phyloP scores from a whole-genome alignment of 2,888 invertebrate genomes.

The Microplitis manilae region DNA sequence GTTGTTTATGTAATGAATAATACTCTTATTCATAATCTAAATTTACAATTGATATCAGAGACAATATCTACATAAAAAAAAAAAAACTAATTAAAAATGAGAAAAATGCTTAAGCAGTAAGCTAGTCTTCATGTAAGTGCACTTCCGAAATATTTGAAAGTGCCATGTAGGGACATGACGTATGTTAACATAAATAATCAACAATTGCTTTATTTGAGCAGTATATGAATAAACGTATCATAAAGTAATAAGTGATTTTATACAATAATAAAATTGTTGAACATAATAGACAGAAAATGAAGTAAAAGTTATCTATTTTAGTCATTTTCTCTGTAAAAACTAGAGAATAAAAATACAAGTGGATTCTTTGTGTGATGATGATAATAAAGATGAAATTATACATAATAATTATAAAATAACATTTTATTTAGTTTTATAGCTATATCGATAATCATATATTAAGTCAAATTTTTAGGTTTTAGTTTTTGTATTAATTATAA shows the following conservation, averaged over 20 bases:
- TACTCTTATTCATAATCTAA: background rate
- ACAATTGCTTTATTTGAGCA: no score
- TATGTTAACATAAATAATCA: background rate
- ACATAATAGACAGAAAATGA: background rate
- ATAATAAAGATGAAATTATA: background rate
- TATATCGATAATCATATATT: background rate
- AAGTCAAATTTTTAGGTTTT: background rate
- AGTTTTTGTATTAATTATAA: background rate
- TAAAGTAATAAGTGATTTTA: background rate
- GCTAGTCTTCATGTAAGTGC: constrained; percentile 42
- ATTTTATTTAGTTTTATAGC: background rate
- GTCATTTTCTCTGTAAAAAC: constrained; percentile 1
- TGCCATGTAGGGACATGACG: constrained; percentile 36
- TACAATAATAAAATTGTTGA: background rate
- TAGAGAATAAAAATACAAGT: background rate
- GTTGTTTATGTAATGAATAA: background rate
- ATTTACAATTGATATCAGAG: background rate
- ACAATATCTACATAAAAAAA: background rate
- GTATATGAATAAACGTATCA: background rate
- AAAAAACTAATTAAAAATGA: background rate
- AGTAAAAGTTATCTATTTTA: constrained; percentile 1
- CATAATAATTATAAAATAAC: background rate
- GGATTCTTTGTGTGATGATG: background rate
- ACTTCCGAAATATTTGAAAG: constrained; percentile 40
- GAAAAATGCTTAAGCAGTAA: constrained; percentile 26